A percentile compares a stretch with the other conserved stretches of the same genome.
Evolutionary conservation across 1,140 invertebrate genomes (phyloP).

Genomic region (Drosophila lini): DNA sequence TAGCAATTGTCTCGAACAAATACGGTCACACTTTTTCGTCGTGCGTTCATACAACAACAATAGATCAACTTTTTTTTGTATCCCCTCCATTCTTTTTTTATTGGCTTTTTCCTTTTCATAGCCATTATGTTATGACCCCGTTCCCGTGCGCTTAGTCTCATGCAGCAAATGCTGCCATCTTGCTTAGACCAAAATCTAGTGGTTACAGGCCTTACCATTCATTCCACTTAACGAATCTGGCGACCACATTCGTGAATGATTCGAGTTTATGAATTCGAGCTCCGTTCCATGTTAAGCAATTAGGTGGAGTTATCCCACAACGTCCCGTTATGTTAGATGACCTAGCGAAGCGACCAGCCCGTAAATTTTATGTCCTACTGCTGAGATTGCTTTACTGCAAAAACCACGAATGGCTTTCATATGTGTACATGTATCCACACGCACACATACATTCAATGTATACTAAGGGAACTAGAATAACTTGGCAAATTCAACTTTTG

Average conservation of each 20-base stretch:
- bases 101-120: slow-evolving; percentile 3
- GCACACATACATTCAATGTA: slow-evolving; percentile 9
- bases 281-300: neutral
- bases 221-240: slow-evolving; percentile 1
- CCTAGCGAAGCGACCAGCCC: neutral
- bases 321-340: too few relatives aligned
- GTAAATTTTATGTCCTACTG: slow-evolving; percentile 10
- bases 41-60: neutral
- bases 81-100: neutral
- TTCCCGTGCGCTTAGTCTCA: neutral
- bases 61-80: neutral
- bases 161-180: slow-evolving; percentile 4
- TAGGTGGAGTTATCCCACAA: neutral
- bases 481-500: slow-evolving; percentile 32
- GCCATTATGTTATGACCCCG: slow-evolving; percentile 5
- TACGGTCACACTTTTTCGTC: slow-evolving; percentile 1
- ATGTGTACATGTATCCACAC: slow-evolving; percentile 24
- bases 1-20: neutral
- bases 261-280: neutral
- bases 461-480: slow-evolving; percentile 42
- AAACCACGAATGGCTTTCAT: slow-evolving; percentile 30
- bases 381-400: slow-evolving; percentile 25
- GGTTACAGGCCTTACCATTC: slow-evolving; percentile 29
- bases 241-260: neutral
- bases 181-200: slow-evolving; percentile 9